Evolutionary conservation across 37 sponge, comb jelly and placozoan genomes (phyloP), one percentile per base, ranked within the genome.

Genomic region (Beroe forskalii): DNA sequence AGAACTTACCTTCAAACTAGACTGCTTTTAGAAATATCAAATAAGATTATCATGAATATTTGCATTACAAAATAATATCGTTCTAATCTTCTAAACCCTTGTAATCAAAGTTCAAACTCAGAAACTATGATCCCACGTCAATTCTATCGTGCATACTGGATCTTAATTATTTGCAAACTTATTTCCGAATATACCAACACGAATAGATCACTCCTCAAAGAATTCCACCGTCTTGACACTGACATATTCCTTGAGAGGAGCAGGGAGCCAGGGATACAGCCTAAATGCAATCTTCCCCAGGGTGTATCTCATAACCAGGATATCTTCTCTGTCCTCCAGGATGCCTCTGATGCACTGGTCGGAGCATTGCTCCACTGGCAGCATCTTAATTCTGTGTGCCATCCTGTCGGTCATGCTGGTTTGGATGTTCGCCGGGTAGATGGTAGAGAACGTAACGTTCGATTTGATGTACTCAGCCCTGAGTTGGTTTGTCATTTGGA

Each of bases 331-430:
- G 6, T 48, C 55, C 55, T 48, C 55, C 55, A 48, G 55, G 6
- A 48, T 48, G 55, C 55, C 55, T 12, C 55, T 6, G 55, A 48
- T 48, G 12, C 55, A 48, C 12, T 48, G 55, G 55, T 48, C 55
- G 6, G 55, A 48, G 12, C 55, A 48, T 12, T 17, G 55, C 55
- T 48, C 55, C 12, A 48, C 12, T 12, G 55, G 55, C 55, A 48
- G 6, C 55, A 48, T 48, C 12, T 6, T 48, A 6, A 48, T 12
- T 12, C 55, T 48, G 55, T 48, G 8, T 48, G 28, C 44, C 23
- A 80, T 80, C 1, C 86, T 37, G 1, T 20, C 55, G 19, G 35
- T 80, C 86, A 80, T n/a, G 24, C 40, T 44, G 8, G 86, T 80
- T 23, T 17, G 14, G 0, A 80, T 48, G 55, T 33, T 33, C 44